A percentile compares a stretch with the other conserved stretches of the same genome.
phyloP scores from a whole-genome alignment of 2,797 vertebrate genomes.

The Spinus pinus region DNA sequence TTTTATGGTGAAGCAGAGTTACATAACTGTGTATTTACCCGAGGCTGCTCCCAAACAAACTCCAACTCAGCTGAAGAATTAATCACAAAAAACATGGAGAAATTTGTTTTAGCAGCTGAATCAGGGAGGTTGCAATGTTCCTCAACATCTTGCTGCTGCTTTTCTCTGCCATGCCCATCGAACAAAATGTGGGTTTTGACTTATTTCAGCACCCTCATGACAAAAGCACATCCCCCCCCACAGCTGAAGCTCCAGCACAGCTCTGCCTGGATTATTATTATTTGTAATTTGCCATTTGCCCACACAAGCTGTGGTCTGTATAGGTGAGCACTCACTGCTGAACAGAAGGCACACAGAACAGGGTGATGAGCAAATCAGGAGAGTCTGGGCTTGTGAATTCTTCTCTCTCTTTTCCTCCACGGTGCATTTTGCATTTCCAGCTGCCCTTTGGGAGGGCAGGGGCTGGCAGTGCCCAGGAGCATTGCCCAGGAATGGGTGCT shows the following conservation, averaged over 20 bases:
- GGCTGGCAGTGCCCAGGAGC: neutral
- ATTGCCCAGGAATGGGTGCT: accelerated
- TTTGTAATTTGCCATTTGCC: neutral
- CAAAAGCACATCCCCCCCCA: neutral
- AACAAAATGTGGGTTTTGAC: neutral
- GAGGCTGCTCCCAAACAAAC: neutral
- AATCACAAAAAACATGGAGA: neutral
- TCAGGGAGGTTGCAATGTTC: neutral
- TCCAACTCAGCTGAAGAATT: neutral
- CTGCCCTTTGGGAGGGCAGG: neutral
- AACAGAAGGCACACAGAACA: neutral
- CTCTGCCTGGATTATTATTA: neutral
- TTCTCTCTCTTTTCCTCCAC: neutral
- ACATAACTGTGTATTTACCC: neutral
- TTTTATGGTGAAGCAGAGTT: neutral
- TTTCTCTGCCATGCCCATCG: neutral
- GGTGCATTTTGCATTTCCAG: neutral
- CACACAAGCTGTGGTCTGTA: accelerated
- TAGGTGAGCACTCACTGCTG: neutral
- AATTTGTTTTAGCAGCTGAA: neutral
- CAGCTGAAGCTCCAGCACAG: neutral
- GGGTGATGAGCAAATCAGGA: neutral
- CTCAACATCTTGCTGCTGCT: neutral
- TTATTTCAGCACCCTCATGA: neutral
- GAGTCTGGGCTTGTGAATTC: neutral